phyloP scores from a whole-genome alignment of 2,113 vertebrate genomes.

The Trachemys scripta region DNA sequence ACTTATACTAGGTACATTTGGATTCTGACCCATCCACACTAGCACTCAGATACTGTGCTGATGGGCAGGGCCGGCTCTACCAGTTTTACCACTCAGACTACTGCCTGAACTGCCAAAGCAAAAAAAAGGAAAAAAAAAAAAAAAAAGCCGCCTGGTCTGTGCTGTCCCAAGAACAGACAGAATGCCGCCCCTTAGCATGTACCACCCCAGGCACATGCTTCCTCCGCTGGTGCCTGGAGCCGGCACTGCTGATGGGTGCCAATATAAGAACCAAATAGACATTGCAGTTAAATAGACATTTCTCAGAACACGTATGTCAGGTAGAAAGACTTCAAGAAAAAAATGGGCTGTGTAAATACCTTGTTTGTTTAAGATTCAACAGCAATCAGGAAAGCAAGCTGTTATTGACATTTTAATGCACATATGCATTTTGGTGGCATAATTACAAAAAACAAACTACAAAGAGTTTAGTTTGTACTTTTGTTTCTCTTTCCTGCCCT shows the following conservation, averaged over 20 bases:
- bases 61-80: background rate
- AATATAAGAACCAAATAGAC: background rate
- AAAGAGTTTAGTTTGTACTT: background rate
- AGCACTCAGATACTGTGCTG: background rate
- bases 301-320: slow-evolving; percentile 23
- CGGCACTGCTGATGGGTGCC: background rate
- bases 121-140: too few species aligned
- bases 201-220: too few species aligned
- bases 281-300: background rate
- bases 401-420: background rate
- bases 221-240: too few species aligned
- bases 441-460: slow-evolving; percentile 1
- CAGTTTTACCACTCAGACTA: too few species aligned
- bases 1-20: background rate
- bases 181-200: too few species aligned
- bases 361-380: slow-evolving; percentile 19
- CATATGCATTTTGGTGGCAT: background rate
- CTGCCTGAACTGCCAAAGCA: too few species aligned
- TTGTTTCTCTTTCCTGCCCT: background rate
- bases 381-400: background rate
- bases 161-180: too few species aligned
- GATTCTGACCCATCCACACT: background rate
- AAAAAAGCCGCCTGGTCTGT: too few species aligned
- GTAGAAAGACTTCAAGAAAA: background rate
- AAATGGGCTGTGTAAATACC: background rate